Evolutionary conservation across 2,797 vertebrate species (phyloP), one percentile per base, ranked within the genome.

Genomic region (Pteronotus mesoamericanus): DNA sequence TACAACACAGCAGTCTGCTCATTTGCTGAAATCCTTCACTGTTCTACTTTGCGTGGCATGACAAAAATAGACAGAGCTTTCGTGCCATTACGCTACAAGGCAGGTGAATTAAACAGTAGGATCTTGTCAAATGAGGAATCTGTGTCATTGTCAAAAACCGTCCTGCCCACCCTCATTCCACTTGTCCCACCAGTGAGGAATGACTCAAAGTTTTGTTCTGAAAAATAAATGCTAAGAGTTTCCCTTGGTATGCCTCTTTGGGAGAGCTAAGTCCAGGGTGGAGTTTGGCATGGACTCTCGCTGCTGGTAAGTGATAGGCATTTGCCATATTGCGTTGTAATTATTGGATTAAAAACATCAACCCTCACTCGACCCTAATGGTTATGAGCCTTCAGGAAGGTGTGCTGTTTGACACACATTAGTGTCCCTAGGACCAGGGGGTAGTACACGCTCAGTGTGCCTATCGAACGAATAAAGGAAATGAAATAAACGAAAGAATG

Each of bases 11-110:
- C 1, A 32, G 39, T 53, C 26, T 10, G 24, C 39, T 86, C 74
- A 46, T 83, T 72, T 86, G 42, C 46, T 34, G 68, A 96, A 55
- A 59, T 37, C n/a, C 51, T 86, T 80, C 86, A 22, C 42, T 44
- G 51, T 42, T 59, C 24, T 48, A 5, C n/a, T 82, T 87, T 11
- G 53, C 26, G 3, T 18, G 37, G 39, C 10, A 1, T 18, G 7
- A 59, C 61, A 48, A 72, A 95, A 61, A 82, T 2, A 80, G 84
- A 55, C 19, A 37, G 37, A 19, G 66, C 75, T 46, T 55, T 44
- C 37, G 8, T 21, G 3, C 69, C 55, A 1, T 32, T 78, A 48
- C 94, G 55, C 32, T 53, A 34, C 51, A 72, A 51, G 21, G 15
- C 61, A 64, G 14, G 26, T 1, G 8, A 64, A 59, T 71, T 42